phyloP scores from a whole-genome alignment of 2,797 vertebrate species.

The Novumbra hubbsi region DNA sequence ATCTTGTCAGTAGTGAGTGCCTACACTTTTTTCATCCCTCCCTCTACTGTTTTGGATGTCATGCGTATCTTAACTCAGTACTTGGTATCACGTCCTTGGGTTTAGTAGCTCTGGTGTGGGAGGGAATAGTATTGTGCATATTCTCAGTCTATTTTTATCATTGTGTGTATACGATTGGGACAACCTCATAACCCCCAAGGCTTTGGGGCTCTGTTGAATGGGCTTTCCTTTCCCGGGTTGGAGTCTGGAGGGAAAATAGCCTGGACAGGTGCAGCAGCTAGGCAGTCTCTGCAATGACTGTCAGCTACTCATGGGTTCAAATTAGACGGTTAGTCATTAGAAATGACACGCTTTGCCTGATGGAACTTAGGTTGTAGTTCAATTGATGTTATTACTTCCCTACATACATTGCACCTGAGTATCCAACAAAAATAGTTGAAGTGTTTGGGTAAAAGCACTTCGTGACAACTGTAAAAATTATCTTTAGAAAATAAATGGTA shows the following conservation, averaged over 20 bases:
- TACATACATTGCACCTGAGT: conserved; percentile 4
- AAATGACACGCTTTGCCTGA: conserved; percentile 31
- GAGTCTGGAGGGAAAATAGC: conserved; percentile 58
- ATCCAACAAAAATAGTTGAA: conserved; percentile 3
- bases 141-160: conserved; percentile 58
- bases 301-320: conserved; percentile 61
- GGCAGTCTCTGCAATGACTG: conserved; percentile 30
- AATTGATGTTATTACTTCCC: conserved; percentile 8
- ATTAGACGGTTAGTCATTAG: conserved; percentile 67
- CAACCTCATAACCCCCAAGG: conserved; percentile 46
- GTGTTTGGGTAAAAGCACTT: too few relatives aligned
- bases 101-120: conserved; percentile 27
- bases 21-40: too few relatives aligned
- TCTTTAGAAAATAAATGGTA: too few relatives aligned
- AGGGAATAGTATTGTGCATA: conserved; percentile 43
- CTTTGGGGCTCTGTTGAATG: conserved; percentile 34
- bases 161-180: conserved; percentile 49
- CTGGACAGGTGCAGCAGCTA: conserved; percentile 69
- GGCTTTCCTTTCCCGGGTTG: conserved; percentile 63
- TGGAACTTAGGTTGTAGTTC: conserved; percentile 32
- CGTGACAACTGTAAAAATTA: too few relatives aligned
- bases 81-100: background rate
- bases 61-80: conserved; percentile 27
- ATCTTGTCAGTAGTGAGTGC: too few relatives aligned
- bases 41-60: background rate